Conservation (phyloP, 1,140 invertebrate species). For the Parapsyche elsis region DNA sequence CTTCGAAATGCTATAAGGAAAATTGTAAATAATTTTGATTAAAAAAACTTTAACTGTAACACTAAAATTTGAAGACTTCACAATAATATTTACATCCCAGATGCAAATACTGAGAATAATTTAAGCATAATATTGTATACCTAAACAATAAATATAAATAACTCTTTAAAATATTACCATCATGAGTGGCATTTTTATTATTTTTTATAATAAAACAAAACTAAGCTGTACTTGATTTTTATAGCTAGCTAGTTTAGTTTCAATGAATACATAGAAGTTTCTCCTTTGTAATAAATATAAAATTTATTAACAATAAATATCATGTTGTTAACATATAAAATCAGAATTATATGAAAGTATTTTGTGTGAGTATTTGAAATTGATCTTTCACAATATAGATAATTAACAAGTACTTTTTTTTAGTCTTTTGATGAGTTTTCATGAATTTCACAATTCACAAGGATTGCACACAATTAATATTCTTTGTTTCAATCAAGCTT, state of each 20-base stretch:
- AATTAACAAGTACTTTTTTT: constrained; percentile 2
- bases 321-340: neutral
- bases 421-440: neutral
- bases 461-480: neutral
- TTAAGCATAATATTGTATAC: constrained; percentile 42
- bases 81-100: constrained; percentile 50
- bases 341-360: constrained; percentile 16
- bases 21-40: constrained; percentile 11
- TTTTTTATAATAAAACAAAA: constrained; percentile 31
- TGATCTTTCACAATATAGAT: neutral
- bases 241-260: constrained; percentile 40
- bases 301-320: constrained; percentile 45
- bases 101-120: constrained; percentile 41
- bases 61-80: constrained; percentile 47
- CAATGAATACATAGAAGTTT: constrained; percentile 37
- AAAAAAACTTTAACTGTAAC: constrained; percentile 36
- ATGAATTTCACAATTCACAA: neutral
- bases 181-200: constrained; percentile 3
- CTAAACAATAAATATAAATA: constrained; percentile 50
- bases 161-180: constrained; percentile 33
- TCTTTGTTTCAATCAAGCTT: neutral
- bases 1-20: constrained; percentile 28
- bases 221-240: constrained; percentile 31
- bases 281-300: constrained; percentile 40
- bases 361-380: constrained; percentile 31